phyloP scores from a whole-genome alignment of 2,888 invertebrate species.

The Holacanthella duospinosa region DNA sequence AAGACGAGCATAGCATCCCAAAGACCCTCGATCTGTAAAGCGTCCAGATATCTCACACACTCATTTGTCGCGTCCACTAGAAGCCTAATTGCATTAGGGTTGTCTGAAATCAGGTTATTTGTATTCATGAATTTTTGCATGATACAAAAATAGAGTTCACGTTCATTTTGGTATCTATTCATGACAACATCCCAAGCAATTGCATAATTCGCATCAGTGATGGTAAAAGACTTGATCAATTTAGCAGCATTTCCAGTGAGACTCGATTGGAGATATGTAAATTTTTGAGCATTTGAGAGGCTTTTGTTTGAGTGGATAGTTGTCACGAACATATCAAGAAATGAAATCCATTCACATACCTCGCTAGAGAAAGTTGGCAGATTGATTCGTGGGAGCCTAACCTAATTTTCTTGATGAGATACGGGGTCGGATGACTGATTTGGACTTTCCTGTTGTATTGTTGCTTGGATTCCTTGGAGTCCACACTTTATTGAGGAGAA shows the following conservation, averaged over 20 bases:
- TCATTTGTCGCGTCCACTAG: background rate
- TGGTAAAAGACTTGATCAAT: slow-evolving; percentile 6
- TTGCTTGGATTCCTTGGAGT: background rate
- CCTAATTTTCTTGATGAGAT: no score
- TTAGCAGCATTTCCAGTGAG: slow-evolving; percentile 18
- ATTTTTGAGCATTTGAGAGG: slow-evolving; percentile 12
- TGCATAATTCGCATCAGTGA: slow-evolving; percentile 18
- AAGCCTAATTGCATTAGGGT: background rate
- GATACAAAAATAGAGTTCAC: slow-evolving; percentile 15
- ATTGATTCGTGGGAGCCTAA: background rate
- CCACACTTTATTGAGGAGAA: background rate
- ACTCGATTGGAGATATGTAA: slow-evolving; percentile 12
- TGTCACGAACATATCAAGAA: slow-evolving; percentile 17
- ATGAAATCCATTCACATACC: slow-evolving; percentile 12
- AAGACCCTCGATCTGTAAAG: background rate
- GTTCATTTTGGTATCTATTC: slow-evolving; percentile 18
- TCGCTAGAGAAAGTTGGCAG: slow-evolving; percentile 14
- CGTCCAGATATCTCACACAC: background rate
- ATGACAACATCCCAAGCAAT: slow-evolving; percentile 15
- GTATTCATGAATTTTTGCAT: background rate
- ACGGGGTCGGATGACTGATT: no score
- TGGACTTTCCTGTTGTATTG: background rate
- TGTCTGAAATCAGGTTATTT: background rate
- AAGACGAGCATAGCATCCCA: slow-evolving; percentile 1
- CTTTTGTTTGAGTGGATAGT: slow-evolving; percentile 11